These are phyloP conservation scores for Ageneiosus marmoratus DNA, from an alignment of 2,113 vertebrate species.

Conservation along the genomic window DNA sequence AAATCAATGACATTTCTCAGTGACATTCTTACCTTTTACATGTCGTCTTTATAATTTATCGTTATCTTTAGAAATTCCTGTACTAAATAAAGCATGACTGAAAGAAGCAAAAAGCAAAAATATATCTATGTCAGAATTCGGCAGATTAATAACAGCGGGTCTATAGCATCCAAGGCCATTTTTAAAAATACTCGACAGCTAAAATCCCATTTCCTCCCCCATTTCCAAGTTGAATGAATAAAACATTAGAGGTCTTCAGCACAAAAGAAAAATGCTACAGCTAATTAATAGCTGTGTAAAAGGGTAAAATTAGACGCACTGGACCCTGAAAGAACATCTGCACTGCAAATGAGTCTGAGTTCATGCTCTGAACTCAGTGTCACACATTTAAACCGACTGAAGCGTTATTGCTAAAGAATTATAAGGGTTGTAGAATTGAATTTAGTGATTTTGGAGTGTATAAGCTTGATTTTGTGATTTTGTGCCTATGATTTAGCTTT, in stretches of 20 bases:
- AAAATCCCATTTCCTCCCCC: conserved; percentile 36
- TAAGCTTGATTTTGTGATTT: background rate
- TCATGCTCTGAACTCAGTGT: background rate
- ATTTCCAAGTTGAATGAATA: conserved; percentile 37
- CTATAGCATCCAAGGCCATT: background rate
- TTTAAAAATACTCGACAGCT: conserved; percentile 14
- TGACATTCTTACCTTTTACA: background rate
- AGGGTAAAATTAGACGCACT: conserved; percentile 41
- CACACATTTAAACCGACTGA: conserved; percentile 31
- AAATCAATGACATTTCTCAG: background rate
- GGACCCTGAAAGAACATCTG: conserved; percentile 48
- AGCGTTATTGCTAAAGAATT: background rate
- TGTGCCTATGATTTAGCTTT: background rate
- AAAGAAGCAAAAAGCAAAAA: background rate
- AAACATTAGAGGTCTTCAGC: conserved; percentile 30
- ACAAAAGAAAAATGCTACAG: conserved; percentile 35
- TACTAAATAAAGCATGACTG: background rate
- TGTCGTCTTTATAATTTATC: background rate
- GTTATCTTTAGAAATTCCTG: background rate
- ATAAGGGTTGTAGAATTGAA: conserved; percentile 8
- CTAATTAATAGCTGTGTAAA: conserved; percentile 44
- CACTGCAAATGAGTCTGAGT: conserved; percentile 29
- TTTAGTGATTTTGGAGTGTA: conserved; percentile 3
- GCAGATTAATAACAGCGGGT: conserved; percentile 15
- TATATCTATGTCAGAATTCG: conserved; percentile 8